phyloP scores from a whole-genome alignment of 2,113 vertebrate genomes.

The Phycodurus eques region DNA sequence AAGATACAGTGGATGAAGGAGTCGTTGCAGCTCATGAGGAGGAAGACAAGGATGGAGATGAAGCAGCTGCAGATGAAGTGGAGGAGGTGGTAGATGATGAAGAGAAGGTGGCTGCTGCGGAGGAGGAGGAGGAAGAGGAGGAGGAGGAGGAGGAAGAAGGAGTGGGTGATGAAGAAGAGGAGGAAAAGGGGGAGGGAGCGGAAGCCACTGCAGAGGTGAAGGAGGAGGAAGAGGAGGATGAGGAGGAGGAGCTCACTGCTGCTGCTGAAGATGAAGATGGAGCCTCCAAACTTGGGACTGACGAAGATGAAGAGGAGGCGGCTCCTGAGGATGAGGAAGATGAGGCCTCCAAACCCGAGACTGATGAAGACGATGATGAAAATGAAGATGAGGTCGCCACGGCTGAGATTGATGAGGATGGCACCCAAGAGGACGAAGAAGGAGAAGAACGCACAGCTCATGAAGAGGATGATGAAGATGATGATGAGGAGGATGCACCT shows the following conservation, averaged over 20 bases:
- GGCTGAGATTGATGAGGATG: slow-evolving; percentile 2
- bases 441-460: slow-evolving; percentile 34
- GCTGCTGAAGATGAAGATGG: neutral
- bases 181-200: neutral
- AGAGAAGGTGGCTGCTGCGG: neutral
- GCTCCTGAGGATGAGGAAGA: neutral
- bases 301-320: neutral
- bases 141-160: neutral
- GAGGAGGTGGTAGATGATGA: neutral
- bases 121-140: neutral
- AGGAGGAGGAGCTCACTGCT: neutral
- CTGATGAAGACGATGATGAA: neutral
- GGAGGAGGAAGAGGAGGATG: slow-evolving; percentile 13
- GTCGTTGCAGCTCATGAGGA: neutral
- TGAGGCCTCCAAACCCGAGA: neutral
- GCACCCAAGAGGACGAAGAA: slow-evolving; percentile 5
- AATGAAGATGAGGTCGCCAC: slow-evolving; percentile 8
- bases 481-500: slow-evolving; percentile 13
- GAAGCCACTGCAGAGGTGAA: neutral
- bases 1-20: neutral
- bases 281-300: neutral
- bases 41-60: neutral
- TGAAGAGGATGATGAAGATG: slow-evolving; percentile 33
- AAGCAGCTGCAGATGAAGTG: neutral
- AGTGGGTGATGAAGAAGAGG: slow-evolving; percentile 1